Conservation (phyloP, 1,140 invertebrate genomes). For the Bombus pascuorum region DNA sequence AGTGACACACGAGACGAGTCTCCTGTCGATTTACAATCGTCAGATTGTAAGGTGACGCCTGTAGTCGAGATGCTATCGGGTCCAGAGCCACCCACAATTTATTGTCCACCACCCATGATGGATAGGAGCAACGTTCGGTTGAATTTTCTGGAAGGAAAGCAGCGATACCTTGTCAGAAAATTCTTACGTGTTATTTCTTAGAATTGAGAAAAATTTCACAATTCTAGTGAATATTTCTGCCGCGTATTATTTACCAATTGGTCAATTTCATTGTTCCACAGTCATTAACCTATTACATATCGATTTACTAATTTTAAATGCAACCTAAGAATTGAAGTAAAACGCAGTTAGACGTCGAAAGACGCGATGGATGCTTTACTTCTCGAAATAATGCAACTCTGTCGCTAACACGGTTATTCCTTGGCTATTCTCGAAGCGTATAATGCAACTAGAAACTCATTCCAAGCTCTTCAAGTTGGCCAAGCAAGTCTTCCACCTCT, state of each 20-base stretch:
- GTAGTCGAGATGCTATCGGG: conserved; percentile 68
- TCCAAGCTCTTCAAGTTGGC: conserved; percentile 59
- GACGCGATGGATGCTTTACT: conserved; percentile 36
- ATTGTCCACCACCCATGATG: conserved; percentile 71
- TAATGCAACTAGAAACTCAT: conserved; percentile 62
- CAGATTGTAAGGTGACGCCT: conserved; percentile 72
- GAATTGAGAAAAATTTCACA: no score
- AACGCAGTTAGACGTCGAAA: conserved; percentile 56
- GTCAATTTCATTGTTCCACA: no score
- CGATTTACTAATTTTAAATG: background rate
- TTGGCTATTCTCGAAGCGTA: conserved; percentile 51
- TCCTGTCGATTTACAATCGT: conserved; percentile 77
- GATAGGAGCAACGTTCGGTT: conserved; percentile 67
- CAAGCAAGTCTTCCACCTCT: background rate
- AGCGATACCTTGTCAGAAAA: background rate
- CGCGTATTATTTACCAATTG: no score
- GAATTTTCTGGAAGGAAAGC: conserved; percentile 66
- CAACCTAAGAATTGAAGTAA: conserved; percentile 31
- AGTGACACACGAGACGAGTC: conserved; percentile 74
- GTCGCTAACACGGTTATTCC: conserved; percentile 54
- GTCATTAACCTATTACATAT: no score
- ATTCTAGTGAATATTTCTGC: no score
- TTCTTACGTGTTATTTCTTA: no score
- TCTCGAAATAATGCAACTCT: conserved; percentile 45
- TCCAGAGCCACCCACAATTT: conserved; percentile 77